A percentile compares a stretch with the other conserved stretches of the same genome.
These are phyloP conservation scores for Scomber japonicus DNA, from an alignment of 2,113 vertebrate species.

Conservation along the genomic window DNA sequence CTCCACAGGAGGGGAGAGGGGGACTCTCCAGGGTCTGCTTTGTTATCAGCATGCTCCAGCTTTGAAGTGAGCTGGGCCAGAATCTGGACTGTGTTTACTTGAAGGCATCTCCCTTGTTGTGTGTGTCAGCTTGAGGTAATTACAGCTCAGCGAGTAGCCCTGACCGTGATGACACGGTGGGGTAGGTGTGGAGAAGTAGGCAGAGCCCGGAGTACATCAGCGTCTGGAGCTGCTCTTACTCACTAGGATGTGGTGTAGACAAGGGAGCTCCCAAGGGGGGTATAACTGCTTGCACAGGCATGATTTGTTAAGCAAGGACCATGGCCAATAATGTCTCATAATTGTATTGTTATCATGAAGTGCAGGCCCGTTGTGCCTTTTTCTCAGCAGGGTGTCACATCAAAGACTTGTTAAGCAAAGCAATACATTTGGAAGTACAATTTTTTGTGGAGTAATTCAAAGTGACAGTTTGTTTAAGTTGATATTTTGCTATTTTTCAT, in stretches of 20 bases:
- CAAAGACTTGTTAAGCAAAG: conserved; percentile 52
- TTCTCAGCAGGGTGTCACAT: conserved; percentile 56
- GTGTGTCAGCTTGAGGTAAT: conserved; percentile 78
- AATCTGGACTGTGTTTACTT: conserved; percentile 81
- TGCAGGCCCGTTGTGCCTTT: conserved; percentile 56
- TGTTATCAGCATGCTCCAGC: conserved; percentile 81
- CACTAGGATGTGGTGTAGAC: conserved; percentile 81
- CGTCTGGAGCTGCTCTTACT: conserved; percentile 80
- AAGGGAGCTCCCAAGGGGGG: conserved; percentile 46
- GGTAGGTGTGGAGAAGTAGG: conserved; percentile 63
- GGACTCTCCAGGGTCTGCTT: conserved; percentile 68
- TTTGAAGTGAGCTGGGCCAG: conserved; percentile 81
- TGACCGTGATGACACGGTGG: conserved; percentile 65
- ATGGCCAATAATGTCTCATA: conserved; percentile 49
- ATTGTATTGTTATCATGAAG: conserved; percentile 67
- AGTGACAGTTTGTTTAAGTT: conserved; percentile 5
- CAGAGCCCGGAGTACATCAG: conserved; percentile 57
- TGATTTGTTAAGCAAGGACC: conserved; percentile 48
- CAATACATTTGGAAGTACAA: conserved; percentile 23
- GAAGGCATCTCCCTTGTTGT: conserved; percentile 76
- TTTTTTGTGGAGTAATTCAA: conserved; percentile 37
- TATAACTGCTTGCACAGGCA: conserved; percentile 45
- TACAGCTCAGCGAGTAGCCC: conserved; percentile 63
- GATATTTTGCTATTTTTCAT: conserved; percentile 23
- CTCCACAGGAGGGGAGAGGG: conserved; percentile 52